Conservation (phyloP, 2,888 invertebrate genomes). For the Quadriops clusia region DNA sequence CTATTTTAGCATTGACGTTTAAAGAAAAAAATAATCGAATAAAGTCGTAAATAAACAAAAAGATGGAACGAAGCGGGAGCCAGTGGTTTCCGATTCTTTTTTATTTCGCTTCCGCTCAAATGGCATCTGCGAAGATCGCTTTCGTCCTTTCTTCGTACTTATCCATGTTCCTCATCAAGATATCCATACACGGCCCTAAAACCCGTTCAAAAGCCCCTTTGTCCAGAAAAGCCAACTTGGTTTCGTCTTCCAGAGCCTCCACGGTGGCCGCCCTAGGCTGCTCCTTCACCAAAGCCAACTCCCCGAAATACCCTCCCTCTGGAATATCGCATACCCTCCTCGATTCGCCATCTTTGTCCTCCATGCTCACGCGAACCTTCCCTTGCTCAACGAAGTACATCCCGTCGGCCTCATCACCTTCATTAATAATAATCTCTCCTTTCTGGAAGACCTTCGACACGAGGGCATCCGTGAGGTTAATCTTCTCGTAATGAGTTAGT, state of each 20-base stretch:
- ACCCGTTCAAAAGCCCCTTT: conserved; percentile 96
- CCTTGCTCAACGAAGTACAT: conserved; percentile 98
- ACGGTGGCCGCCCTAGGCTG: conserved; percentile 91
- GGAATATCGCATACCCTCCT: conserved; percentile 60
- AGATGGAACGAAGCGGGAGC: too few species aligned
- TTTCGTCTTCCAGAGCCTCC: conserved; percentile 72
- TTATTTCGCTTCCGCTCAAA: too few species aligned
- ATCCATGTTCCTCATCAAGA: conserved; percentile 96
- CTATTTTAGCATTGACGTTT: too few species aligned
- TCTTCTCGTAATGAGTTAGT: conserved; percentile 88
- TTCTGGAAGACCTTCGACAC: conserved; percentile 59
- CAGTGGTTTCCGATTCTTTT: too few species aligned
- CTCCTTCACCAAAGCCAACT: conserved; percentile 92
- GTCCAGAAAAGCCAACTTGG: conserved; percentile 91
- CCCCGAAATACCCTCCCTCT: conserved; percentile 87
- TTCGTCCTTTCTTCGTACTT: conserved; percentile 95
- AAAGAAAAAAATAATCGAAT: too few species aligned
- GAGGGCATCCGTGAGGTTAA: conserved; percentile 94
- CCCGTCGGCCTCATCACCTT: conserved; percentile 89
- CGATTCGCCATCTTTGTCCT: conserved; percentile 69
- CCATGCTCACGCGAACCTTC: conserved; percentile 72
- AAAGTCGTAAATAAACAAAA: too few species aligned
- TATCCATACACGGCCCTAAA: conserved; percentile 95
- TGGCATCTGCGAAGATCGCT: too few species aligned
- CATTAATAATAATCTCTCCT: conserved; percentile 79